A percentile compares a stretch with the other conserved stretches of the same genome.
phyloP scores from a whole-genome alignment of 2,797 vertebrate species.

The Channa striata region DNA sequence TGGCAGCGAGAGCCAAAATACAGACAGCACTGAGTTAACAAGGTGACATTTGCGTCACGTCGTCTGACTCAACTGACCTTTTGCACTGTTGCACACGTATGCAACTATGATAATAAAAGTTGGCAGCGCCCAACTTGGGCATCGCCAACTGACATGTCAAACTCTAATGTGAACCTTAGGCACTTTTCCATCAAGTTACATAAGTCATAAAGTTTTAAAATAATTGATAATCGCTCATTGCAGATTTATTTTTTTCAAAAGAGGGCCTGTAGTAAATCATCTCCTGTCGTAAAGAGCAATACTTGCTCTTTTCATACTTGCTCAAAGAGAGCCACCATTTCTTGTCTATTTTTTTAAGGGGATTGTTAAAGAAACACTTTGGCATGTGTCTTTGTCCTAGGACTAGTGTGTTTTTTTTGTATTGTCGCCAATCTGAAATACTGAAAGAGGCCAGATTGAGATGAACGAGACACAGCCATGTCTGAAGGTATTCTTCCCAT shows the following conservation, averaged over 20 bases:
- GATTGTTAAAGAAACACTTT: conserved; percentile 26
- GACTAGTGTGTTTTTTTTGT: conserved; percentile 53
- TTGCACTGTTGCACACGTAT: conserved; percentile 59
- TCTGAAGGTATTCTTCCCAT: conserved; percentile 41
- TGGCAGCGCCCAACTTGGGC: conserved; percentile 6
- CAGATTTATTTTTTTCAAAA: conserved; percentile 38
- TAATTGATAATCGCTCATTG: neutral
- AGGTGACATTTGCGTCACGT: conserved; percentile 15
- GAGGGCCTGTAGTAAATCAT: conserved; percentile 24
- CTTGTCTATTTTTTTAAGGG: conserved; percentile 27
- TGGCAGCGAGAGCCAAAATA: conserved; percentile 21
- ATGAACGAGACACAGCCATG: conserved; percentile 27
- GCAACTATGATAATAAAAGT: conserved; percentile 26
- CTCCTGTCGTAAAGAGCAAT: conserved; percentile 21
- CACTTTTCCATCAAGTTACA: conserved; percentile 29
- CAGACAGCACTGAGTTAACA: conserved; percentile 9
- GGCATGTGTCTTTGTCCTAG: conserved; percentile 40
- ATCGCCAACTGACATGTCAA: neutral
- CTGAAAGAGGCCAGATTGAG: conserved; percentile 42
- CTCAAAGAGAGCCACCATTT: conserved; percentile 13
- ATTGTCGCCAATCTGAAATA: conserved; percentile 58
- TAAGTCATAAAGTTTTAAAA: conserved; percentile 19
- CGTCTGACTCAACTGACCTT: conserved; percentile 52
- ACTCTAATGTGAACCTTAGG: conserved; percentile 20
- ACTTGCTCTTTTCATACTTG: conserved; percentile 31